Conservation (phyloP, 2,888 invertebrate species). For the Cryptocephalus primarius region DNA sequence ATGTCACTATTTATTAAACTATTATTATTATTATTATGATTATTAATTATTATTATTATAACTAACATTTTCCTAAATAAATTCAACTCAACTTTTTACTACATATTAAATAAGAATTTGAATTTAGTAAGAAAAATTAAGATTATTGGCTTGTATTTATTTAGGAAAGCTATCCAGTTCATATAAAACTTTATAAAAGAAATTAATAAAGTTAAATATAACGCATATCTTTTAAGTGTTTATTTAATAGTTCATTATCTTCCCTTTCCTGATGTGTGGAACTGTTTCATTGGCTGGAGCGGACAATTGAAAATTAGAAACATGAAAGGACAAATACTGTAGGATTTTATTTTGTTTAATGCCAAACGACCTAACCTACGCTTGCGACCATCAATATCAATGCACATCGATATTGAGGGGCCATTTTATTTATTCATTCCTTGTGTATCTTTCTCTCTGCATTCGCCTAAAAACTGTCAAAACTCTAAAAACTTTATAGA, state of each 20-base stretch:
- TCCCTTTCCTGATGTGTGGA: too few relatives aligned
- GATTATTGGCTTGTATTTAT: slow-evolving; percentile 32
- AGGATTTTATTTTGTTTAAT: too few relatives aligned
- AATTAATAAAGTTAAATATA: slow-evolving; percentile 41
- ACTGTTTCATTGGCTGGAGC: too few relatives aligned
- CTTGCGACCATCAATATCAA: too few relatives aligned
- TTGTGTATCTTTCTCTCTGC: too few relatives aligned
- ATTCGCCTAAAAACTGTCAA: too few relatives aligned
- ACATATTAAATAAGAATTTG: slow-evolving; percentile 13
- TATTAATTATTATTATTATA: slow-evolving; percentile 12
- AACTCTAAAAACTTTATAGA: too few relatives aligned
- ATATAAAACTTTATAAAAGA: slow-evolving; percentile 41
- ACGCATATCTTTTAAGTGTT: slow-evolving; percentile 23
- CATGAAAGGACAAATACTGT: too few relatives aligned
- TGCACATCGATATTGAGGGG: too few relatives aligned
- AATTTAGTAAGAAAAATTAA: slow-evolving; percentile 16
- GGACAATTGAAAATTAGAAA: too few relatives aligned
- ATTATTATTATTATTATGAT: slow-evolving; percentile 15
- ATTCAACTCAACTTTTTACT: slow-evolving; percentile 27
- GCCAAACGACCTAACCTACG: too few relatives aligned
- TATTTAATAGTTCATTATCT: background rate
- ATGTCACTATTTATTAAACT: slow-evolving; percentile 29
- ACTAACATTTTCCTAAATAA: slow-evolving; percentile 29
- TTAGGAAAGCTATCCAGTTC: slow-evolving; percentile 35
- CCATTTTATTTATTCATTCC: too few relatives aligned